phyloP scores from a whole-genome alignment of 2,113 vertebrate species.

The Orcinus orca region DNA sequence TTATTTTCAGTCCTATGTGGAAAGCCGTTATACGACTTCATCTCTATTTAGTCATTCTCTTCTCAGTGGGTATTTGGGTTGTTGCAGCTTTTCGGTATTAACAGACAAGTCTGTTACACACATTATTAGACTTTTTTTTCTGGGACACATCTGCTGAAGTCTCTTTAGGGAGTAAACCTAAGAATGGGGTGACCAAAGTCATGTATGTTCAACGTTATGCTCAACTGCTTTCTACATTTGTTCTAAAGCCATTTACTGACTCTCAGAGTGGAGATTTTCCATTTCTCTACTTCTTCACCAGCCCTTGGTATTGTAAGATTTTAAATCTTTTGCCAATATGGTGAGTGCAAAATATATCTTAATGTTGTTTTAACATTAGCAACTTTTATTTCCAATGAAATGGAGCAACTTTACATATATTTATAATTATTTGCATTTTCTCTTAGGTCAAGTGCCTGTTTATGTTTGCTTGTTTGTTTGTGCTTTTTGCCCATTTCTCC shows the following conservation, averaged over 20 bases:
- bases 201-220: background rate
- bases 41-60: background rate
- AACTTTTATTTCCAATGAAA: background rate
- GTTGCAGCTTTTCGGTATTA: background rate
- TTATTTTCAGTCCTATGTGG: background rate
- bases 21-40: background rate
- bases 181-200: background rate
- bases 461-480: background rate
- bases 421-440: background rate
- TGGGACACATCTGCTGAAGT: background rate
- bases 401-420: background rate
- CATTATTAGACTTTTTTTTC: background rate
- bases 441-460: background rate
- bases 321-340: background rate
- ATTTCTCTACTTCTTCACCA: background rate
- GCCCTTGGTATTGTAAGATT: background rate
- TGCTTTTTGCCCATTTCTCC: background rate
- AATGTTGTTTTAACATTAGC: background rate
- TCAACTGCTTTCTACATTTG: background rate
- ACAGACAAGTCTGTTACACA: background rate
- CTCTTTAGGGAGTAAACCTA: background rate
- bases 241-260: background rate
- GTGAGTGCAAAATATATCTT: background rate
- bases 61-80: background rate
- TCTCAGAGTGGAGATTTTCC: background rate